Percentiles rank a stretch among this genome's conserved stretches.
phyloP scores from a whole-genome alignment of 1,140 invertebrate species.

The Scaptomyza hsui region DNA sequence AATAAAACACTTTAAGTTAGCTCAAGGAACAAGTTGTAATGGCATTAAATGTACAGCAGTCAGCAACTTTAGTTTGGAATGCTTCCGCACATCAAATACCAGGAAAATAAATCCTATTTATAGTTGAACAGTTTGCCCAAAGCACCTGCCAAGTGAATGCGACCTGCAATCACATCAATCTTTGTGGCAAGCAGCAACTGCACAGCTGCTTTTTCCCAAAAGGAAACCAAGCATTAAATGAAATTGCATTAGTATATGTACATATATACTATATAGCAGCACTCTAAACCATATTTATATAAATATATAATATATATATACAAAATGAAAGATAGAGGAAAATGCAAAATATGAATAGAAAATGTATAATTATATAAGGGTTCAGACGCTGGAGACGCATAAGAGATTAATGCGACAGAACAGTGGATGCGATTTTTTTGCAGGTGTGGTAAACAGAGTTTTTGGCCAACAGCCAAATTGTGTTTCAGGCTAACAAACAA shows the following conservation, averaged over 20 bases:
- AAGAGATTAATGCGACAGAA: conserved; percentile 41
- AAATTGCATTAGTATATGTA: conserved; percentile 43
- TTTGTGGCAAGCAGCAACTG: neutral
- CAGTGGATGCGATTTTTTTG: neutral
- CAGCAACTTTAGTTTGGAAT: neutral
- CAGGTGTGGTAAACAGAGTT: conserved; percentile 30
- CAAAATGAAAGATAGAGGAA: neutral
- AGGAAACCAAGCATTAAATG: conserved; percentile 36
- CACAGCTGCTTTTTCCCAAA: conserved; percentile 4
- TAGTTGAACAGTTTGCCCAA: conserved; percentile 9
- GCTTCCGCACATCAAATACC: neutral
- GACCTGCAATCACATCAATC: conserved; percentile 45
- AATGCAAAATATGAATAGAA: conserved; percentile 15
- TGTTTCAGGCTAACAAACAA: conserved; percentile 45
- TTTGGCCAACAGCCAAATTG: conserved; percentile 45
- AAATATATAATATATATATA: neutral
- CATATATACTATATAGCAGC: conserved; percentile 3
- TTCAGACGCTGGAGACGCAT: conserved; percentile 20
- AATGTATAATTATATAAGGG: conserved; percentile 36
- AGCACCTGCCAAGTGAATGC: conserved; percentile 18
- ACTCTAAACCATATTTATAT: neutral
- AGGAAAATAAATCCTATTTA: conserved; percentile 26
- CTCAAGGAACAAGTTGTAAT: neutral
- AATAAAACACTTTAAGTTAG: neutral
- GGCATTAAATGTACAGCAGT: neutral